phyloP scores from a whole-genome alignment of 2,113 vertebrate species.

The Microcebus ravelobensis region DNA sequence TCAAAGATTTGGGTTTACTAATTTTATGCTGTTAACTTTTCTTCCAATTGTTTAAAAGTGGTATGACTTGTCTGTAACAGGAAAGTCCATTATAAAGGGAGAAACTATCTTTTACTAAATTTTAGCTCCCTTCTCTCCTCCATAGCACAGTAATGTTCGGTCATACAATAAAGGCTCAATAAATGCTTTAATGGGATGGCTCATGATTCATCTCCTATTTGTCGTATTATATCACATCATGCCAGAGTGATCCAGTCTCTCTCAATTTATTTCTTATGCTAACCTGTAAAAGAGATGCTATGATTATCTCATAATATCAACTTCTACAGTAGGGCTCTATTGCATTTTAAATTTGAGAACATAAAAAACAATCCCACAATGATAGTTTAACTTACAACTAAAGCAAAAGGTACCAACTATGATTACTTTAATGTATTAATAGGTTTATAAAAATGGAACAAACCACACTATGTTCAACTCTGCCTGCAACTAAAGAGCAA shows the following conservation, averaged over 20 bases:
- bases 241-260: neutral
- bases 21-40: neutral
- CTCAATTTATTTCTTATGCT: neutral
- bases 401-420: neutral
- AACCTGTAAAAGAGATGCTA: neutral
- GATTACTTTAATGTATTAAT: neutral
- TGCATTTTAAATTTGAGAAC: neutral
- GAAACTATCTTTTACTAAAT: neutral
- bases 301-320: neutral
- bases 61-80: neutral
- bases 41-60: neutral
- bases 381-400: neutral
- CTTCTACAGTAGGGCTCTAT: neutral
- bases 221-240: neutral
- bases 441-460: conserved; percentile 17
- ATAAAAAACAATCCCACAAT: neutral
- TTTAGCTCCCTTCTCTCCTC: neutral
- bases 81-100: neutral
- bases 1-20: neutral
- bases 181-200: neutral
- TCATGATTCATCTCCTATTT: neutral
- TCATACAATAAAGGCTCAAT: neutral
- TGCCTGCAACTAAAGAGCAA: conserved; percentile 6
- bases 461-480: neutral
- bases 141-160: neutral